Conservation (phyloP, 2,797 vertebrate genomes). For the Fratercula arctica region DNA sequence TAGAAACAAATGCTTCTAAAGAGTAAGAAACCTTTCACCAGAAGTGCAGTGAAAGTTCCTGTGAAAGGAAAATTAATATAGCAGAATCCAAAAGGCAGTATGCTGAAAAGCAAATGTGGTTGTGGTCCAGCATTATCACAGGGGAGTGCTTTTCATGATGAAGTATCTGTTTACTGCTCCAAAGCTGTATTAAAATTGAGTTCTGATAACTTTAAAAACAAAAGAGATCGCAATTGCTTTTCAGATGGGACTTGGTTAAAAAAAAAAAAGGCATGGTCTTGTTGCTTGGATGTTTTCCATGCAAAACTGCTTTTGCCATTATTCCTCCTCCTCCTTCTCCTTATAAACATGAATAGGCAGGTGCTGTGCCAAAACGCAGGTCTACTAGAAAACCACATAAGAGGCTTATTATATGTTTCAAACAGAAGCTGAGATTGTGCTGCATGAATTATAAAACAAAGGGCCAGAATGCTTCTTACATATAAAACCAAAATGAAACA, state of each 20-base stretch:
- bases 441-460: constrained; percentile 20
- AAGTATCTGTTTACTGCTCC: background rate
- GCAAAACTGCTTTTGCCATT: constrained; percentile 17
- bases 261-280: background rate
- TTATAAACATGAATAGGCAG: background rate
- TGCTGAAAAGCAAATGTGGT: background rate
- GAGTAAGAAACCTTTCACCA: background rate
- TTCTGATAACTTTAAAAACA: background rate
- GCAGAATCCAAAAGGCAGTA: background rate
- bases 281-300: background rate
- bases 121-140: background rate
- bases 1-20: background rate
- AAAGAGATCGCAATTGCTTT: background rate
- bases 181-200: background rate
- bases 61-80: background rate
- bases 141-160: background rate
- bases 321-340: background rate
- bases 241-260: background rate
- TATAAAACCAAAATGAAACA: background rate
- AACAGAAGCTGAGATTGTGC: background rate
- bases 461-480: background rate
- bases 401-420: constrained; percentile 10
- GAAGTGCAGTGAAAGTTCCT: background rate
- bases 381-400: constrained; percentile 29
- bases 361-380: constrained; percentile 40